phyloP scores from a whole-genome alignment of 2,797 vertebrate species.

The Chiroxiphia lanceolata region DNA sequence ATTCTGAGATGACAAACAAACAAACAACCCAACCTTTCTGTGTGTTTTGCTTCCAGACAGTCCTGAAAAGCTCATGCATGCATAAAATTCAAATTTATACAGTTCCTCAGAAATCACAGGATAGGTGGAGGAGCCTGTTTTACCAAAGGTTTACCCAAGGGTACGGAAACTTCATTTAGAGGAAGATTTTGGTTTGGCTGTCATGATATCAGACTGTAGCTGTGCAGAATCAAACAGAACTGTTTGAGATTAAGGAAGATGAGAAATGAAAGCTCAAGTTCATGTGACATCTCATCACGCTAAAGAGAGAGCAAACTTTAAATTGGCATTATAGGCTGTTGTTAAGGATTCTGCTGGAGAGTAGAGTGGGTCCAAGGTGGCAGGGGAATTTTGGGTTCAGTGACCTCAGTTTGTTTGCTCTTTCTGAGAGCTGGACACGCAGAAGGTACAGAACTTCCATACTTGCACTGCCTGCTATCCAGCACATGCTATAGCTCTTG shows the following conservation, averaged over 20 bases:
- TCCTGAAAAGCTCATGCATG: not conserved
- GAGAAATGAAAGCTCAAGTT: not conserved
- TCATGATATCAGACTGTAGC: not conserved
- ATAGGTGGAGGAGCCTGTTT: not conserved
- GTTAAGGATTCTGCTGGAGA: not conserved
- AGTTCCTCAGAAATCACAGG: not conserved
- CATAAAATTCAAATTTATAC: not conserved
- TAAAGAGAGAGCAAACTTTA: not conserved
- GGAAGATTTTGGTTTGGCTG: not conserved
- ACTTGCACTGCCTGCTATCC: not conserved
- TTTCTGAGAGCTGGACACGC: not conserved
- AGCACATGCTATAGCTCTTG: not conserved
- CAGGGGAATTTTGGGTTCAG: not conserved
- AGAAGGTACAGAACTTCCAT: not conserved
- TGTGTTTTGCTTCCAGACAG: not conserved
- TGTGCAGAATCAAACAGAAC: not conserved
- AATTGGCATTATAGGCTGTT: not conserved
- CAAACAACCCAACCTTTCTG: rapidly evolving
- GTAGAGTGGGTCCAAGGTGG: not conserved
- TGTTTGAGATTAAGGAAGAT: not conserved
- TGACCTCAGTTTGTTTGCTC: not conserved
- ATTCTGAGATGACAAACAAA: not conserved
- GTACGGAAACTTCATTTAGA: not conserved
- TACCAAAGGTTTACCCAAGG: not conserved
- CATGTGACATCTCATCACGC: not conserved